These are phyloP conservation scores for Brienomyrus longianalis DNA, from an alignment of 2,113 vertebrate species.

Conservation along the genomic window DNA sequence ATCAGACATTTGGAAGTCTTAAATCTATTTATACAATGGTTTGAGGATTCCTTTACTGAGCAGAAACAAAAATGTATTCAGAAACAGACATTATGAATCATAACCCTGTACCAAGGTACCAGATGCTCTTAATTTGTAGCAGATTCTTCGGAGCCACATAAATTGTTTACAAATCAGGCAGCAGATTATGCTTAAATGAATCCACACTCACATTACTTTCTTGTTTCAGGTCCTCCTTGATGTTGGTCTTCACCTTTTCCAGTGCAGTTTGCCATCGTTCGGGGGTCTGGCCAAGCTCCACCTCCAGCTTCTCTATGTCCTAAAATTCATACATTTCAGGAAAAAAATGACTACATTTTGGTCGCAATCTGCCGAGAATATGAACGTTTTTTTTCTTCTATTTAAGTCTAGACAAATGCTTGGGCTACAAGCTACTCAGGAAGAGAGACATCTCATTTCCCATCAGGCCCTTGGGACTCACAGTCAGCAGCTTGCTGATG, in stretches of 20 bases:
- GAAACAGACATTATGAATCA: neutral
- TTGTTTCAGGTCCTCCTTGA: conserved; percentile 76
- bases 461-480: conserved; percentile 51
- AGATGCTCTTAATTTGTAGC: neutral
- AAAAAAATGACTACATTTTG: neutral
- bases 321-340: conserved; percentile 47
- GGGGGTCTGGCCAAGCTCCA: conserved; percentile 74
- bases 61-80: neutral
- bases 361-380: neutral
- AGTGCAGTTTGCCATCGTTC: conserved; percentile 85
- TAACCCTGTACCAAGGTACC: neutral
- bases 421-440: neutral
- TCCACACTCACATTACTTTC: conserved; percentile 74
- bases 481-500: conserved; percentile 82
- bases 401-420: neutral
- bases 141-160: neutral
- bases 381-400: neutral
- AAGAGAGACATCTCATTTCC: neutral
- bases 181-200: neutral
- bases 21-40: neutral
- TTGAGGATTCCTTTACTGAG: neutral
- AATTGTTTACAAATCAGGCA: neutral
- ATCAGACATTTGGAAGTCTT: neutral
- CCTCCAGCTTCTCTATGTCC: conserved; percentile 89
- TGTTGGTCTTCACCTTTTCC: conserved; percentile 75